Conservation (phyloP, 2,888 invertebrate species). For the Microchrysa polita region DNA sequence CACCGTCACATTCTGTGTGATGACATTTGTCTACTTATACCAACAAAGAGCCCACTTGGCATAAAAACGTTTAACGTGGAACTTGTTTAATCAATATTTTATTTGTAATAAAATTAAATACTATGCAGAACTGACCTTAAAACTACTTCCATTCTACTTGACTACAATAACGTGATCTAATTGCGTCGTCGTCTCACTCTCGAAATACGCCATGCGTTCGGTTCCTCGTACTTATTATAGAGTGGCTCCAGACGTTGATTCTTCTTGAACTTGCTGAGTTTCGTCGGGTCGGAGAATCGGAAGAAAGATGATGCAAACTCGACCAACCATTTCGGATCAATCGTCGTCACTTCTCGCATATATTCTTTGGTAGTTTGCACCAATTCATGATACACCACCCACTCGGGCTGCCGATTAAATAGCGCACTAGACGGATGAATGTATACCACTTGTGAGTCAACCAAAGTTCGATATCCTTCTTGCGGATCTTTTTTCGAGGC, state of each 20-base stretch:
- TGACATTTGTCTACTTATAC: too few species aligned
- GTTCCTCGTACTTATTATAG: slow-evolving; percentile 99
- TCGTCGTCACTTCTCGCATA: slow-evolving; percentile 97
- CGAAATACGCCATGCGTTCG: slow-evolving; percentile 99
- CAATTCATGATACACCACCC: slow-evolving; percentile 99
- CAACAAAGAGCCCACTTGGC: too few species aligned
- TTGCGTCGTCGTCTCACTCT: slow-evolving; percentile 87
- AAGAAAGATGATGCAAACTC: slow-evolving; percentile 99
- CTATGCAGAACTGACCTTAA: too few species aligned
- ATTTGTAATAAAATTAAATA: too few species aligned
- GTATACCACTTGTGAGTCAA: slow-evolving; percentile 97
- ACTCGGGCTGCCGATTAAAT: slow-evolving; percentile 98
- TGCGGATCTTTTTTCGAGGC: slow-evolving; percentile 99
- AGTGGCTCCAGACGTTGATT: slow-evolving; percentile 97
- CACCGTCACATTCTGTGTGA: too few species aligned
- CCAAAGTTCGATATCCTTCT: slow-evolving; percentile 95
- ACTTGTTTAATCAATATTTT: too few species aligned
- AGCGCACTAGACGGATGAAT: slow-evolving; percentile 98
- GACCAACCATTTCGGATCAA: slow-evolving; percentile 98
- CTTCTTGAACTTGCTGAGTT: slow-evolving; percentile 98
- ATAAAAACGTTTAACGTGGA: too few species aligned
- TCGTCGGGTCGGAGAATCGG: slow-evolving; percentile 98
- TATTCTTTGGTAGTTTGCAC: slow-evolving; percentile 99
- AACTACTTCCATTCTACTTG: neutral
- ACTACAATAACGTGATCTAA: slow-evolving; percentile 65